phyloP scores from a whole-genome alignment of 2,888 invertebrate genomes.

The Drosophila nigricruria region DNA sequence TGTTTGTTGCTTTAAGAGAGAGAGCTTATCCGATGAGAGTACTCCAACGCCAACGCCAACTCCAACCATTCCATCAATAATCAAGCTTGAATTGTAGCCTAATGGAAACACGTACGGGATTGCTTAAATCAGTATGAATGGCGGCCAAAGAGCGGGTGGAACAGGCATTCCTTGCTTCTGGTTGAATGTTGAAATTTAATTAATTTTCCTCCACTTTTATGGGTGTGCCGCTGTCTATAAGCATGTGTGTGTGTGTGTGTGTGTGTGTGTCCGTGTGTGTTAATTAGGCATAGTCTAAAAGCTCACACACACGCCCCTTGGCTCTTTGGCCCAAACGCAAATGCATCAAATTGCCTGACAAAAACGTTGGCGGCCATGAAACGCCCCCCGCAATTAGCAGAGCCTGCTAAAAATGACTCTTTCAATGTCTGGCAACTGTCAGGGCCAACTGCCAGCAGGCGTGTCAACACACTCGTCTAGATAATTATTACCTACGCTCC shows the following conservation, averaged over 20 bases:
- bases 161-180: conserved; percentile 17
- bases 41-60: not conserved
- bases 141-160: not conserved
- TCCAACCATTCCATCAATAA: conserved; percentile 50
- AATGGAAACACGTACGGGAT: conserved; percentile 80
- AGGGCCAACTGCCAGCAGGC: conserved; percentile 48
- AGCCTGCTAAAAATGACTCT: conserved; percentile 30
- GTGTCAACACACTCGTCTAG: conserved; percentile 53
- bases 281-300: conserved; percentile 69
- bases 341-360: conserved; percentile 75
- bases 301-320: conserved; percentile 66
- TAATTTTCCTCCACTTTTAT: conserved; percentile 68
- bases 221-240: conserved; percentile 49
- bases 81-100: conserved; percentile 79
- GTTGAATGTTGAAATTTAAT: conserved; percentile 67
- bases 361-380: conserved; percentile 62
- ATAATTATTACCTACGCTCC: conserved; percentile 62
- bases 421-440: conserved; percentile 64
- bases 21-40: not conserved
- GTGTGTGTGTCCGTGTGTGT: conserved; percentile 50
- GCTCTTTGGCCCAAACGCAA: conserved; percentile 43
- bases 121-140: conserved; percentile 62
- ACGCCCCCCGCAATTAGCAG: conserved; percentile 45
- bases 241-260: conserved; percentile 24
- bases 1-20: conserved; percentile 63